These are phyloP conservation scores for Chrysolina haemoptera DNA, from an alignment of 2,888 invertebrate species.

Conservation along the genomic window DNA sequence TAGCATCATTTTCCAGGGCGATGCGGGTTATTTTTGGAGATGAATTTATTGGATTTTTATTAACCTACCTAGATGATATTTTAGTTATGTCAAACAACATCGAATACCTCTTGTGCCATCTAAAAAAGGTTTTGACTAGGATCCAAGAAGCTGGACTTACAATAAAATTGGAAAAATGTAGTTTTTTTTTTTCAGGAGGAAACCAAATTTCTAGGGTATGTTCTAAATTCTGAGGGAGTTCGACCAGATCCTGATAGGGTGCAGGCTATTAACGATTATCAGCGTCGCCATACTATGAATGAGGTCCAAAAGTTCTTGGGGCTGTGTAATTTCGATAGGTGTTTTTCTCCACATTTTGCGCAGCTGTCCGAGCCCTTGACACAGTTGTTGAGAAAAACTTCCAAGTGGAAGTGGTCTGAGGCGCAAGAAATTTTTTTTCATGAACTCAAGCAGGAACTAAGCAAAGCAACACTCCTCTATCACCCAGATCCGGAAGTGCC, in stretches of 20 bases:
- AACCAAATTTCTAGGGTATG: constrained; percentile 11
- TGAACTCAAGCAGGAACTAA: not conserved
- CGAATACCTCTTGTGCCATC: not conserved
- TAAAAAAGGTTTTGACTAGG: not conserved
- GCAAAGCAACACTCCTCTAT: not conserved
- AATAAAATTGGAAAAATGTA: constrained; percentile 1
- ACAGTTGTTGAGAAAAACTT: not conserved
- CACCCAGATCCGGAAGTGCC: constrained; percentile 11
- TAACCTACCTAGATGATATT: not conserved
- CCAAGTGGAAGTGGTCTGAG: not conserved
- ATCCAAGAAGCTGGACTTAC: constrained; percentile 1
- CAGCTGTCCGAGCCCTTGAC: constrained; percentile 15
- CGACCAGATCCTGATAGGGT: constrained; percentile 7
- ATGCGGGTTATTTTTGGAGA: constrained; percentile 6
- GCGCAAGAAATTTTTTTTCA: not conserved
- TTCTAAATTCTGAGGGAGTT: not conserved
- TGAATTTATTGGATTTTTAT: not conserved
- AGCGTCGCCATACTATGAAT: constrained; percentile 6
- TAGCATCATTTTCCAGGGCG: constrained; percentile 13
- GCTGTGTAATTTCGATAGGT: constrained; percentile 9
- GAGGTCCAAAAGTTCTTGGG: constrained; percentile 8
- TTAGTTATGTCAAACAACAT: not conserved
- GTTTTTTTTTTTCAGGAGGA: constrained; percentile 8
- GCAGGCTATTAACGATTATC: constrained; percentile 1
- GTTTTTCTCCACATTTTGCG: constrained; percentile 18